Base-by-base conservation (phyloP, 2,797 vertebrate species). In the Odontamblyopus rebecca region DNA sequence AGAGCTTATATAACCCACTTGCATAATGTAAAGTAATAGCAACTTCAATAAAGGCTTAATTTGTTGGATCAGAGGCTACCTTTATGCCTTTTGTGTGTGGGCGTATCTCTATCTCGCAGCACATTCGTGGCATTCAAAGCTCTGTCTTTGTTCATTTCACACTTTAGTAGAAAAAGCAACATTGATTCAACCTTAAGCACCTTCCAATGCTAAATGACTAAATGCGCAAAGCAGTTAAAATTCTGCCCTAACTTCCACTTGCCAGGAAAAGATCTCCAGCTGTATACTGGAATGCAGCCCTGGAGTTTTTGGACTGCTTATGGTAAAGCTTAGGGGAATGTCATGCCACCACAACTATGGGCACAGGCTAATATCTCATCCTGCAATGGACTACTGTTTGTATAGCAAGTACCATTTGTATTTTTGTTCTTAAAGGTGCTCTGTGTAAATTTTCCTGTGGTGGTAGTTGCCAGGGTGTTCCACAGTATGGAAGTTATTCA, bases 171-270 rank as follows among this genome's bases (percentile, higher is more conserved):
- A 78, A 81, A 83, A 81, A 81, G 78, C 38, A 41, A 44, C 41
- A 44, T 71, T 32, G 38, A 71, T 67, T 51, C 38, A 53, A 61
- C 74, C 81, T 74, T 77, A 81, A 81, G 71, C 67, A 41, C 5
- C 54, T 62, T 70, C 74, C 75, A 84, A 86, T 48, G 44, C 44
- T 48, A 48, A 71, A 50, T 6, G 29, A 68, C 77, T 74, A 51
- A 83, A 82, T 66, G 73, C 68, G 64, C 86, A 74, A 78, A 78
- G 83, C 71, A 70, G 82, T 90, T 88, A 85, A 78, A 80, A 89
- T 8, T 38, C 8, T 38, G 7, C 35, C 35, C 35, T 38, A 38
- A 48, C 15, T 48, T 48, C 4, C 15, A 48, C 44, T 4, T 48
- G 44, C 13, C 44, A 48, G 44, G 13, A 48, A 44, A 48, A 15